phyloP scores from a whole-genome alignment of 2,797 vertebrate species.

The Pangasius mekongensis region DNA sequence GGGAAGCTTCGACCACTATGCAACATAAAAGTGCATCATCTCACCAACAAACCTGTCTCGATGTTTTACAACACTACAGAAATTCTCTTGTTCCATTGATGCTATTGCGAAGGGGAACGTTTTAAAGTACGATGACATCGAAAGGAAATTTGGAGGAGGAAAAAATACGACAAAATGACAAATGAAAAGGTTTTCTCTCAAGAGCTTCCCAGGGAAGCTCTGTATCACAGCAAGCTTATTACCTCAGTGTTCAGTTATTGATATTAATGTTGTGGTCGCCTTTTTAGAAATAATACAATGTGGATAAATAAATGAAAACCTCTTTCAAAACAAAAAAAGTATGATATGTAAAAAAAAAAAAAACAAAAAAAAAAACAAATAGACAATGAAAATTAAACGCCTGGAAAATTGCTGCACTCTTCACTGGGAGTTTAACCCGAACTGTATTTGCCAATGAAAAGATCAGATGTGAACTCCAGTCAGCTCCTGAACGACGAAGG shows the following conservation, averaged over 20 bases:
- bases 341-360: conserved; percentile 66
- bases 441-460: conserved; percentile 79
- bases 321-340: conserved; percentile 69
- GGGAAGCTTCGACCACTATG: conserved; percentile 99
- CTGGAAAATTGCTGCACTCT: conserved; percentile 85
- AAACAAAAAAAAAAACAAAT: conserved; percentile 51
- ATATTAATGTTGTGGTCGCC: conserved; percentile 79
- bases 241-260: conserved; percentile 87
- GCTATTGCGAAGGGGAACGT: conserved; percentile 52
- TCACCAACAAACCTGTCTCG: conserved; percentile 66
- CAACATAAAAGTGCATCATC: conserved; percentile 86
- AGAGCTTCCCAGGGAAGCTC: conserved; percentile 68
- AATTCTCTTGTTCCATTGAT: conserved; percentile 65
- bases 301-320: conserved; percentile 72
- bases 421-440: conserved; percentile 79
- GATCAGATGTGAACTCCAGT: conserved; percentile 65
- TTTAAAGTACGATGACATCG: conserved; percentile 56
- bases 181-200: conserved; percentile 58
- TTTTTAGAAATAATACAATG: conserved; percentile 78
- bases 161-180: conserved; percentile 24
- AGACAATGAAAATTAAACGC: conserved; percentile 69
- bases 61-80: conserved; percentile 62
- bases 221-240: conserved; percentile 84
- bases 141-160: neutral
- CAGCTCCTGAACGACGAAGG: conserved; percentile 40